Evolutionary conservation across 2,797 vertebrate species (phyloP).

Genomic region (Hemibagrus guttatus): DNA sequence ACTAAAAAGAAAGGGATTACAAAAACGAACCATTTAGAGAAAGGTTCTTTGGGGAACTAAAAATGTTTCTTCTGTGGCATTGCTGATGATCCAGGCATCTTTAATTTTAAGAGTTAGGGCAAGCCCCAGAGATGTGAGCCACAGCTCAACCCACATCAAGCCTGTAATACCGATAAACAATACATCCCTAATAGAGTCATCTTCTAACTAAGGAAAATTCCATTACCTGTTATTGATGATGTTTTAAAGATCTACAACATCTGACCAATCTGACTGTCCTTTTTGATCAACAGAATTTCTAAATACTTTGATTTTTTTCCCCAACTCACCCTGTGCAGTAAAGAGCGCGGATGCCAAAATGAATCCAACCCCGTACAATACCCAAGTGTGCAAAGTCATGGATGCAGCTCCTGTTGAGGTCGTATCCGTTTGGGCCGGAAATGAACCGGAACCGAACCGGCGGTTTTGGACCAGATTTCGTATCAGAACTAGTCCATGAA

Average conservation of each 20-base stretch:
- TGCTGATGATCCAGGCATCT: too few species aligned
- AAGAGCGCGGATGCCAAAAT: slow-evolving; percentile 69
- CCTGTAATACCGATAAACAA: not conserved
- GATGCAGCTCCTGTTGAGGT: slow-evolving; percentile 70
- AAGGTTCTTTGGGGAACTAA: too few species aligned
- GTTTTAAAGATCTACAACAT: not conserved
- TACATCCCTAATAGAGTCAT: not conserved
- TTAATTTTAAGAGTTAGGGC: too few species aligned
- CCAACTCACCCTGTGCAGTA: slow-evolving; percentile 72
- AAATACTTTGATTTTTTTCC: not conserved
- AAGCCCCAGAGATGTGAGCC: too few species aligned
- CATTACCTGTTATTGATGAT: not conserved
- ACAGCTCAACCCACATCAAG: not conserved
- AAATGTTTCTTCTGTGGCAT: too few species aligned
- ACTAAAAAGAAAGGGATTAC: too few species aligned
- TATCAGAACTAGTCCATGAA: slow-evolving; percentile 1
- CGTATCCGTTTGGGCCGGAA: slow-evolving; percentile 59
- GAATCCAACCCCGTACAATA: slow-evolving; percentile 74
- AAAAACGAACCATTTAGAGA: too few species aligned
- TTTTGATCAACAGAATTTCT: not conserved
- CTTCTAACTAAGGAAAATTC: not conserved
- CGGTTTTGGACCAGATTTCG: slow-evolving; percentile 27
- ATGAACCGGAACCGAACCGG: not conserved
- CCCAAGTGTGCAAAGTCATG: slow-evolving; percentile 76
- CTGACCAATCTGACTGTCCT: too few species aligned